phyloP scores from a whole-genome alignment of 2,113 vertebrate genomes.

The Rhea pennata region DNA sequence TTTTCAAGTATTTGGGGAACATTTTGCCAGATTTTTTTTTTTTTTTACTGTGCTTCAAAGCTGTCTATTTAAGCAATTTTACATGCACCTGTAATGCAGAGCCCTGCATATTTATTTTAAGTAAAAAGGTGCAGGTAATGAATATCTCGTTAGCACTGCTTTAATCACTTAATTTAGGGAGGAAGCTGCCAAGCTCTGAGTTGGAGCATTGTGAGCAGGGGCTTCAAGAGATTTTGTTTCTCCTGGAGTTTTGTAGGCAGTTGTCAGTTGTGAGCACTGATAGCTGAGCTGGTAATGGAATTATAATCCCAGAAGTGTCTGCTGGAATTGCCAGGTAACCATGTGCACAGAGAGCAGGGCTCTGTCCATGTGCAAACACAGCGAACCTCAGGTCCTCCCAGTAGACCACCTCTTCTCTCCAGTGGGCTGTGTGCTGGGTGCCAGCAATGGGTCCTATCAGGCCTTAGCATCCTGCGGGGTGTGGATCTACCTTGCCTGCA shows the following conservation, averaged over 20 bases:
- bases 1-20: slow-evolving; percentile 43
- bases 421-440: not conserved
- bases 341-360: not conserved
- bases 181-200: slow-evolving; percentile 15
- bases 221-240: slow-evolving; percentile 32
- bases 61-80: slow-evolving; percentile 1
- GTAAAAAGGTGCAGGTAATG: slow-evolving; percentile 18
- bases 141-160: slow-evolving; percentile 39
- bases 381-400: not conserved
- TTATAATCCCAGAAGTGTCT: not conserved
- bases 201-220: not conserved
- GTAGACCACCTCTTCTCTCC: fast-evolving
- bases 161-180: slow-evolving; percentile 43
- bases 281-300: not conserved
- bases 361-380: not conserved
- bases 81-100: slow-evolving; percentile 37
- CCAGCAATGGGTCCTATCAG: not conserved
- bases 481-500: not conserved
- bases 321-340: not conserved
- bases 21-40: slow-evolving; percentile 10
- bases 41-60: not conserved
- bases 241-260: slow-evolving; percentile 33
- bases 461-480: not conserved
- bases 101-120: not conserved
- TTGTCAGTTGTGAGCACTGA: not conserved